Evolutionary conservation across 1,140 invertebrate species (phyloP).

Genomic region (Hylyphantes graminicola): DNA sequence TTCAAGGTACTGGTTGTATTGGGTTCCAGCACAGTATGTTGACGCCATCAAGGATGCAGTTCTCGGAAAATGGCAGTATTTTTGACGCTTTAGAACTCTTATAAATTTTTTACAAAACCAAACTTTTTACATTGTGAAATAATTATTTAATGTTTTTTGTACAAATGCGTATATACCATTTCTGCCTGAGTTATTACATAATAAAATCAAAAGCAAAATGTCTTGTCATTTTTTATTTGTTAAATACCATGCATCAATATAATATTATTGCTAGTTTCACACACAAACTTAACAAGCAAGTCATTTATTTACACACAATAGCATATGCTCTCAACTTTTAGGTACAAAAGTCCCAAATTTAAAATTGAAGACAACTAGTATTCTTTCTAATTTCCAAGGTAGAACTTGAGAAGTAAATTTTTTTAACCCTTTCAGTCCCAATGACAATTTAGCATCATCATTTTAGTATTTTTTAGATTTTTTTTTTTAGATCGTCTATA

Average conservation of each 20-base stretch:
- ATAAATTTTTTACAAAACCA: slow-evolving; percentile 40
- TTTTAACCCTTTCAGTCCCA: no score
- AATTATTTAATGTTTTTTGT: slow-evolving; percentile 52
- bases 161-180: slow-evolving; percentile 54
- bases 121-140: slow-evolving; percentile 59
- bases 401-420: not conserved
- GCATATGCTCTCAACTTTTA: not conserved
- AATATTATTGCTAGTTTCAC: not conserved
- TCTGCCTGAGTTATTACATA: slow-evolving; percentile 36
- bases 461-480: no score
- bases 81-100: slow-evolving; percentile 51
- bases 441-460: no score
- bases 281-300: not conserved
- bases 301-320: not conserved
- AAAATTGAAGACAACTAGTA: not conserved
- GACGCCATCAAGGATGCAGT: slow-evolving; percentile 92
- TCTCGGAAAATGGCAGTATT: slow-evolving; percentile 78
- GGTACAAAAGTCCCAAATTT: no score
- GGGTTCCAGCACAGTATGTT: slow-evolving; percentile 90
- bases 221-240: not conserved
- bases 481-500: no score
- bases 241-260: not conserved
- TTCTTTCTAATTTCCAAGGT: not conserved
- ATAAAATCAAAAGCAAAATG: slow-evolving; percentile 15
- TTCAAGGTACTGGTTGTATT: slow-evolving; percentile 92